A percentile compares a stretch with the other conserved stretches of the same genome.
Conservation (phyloP, 2,113 vertebrate genomes). For the Dromiciops gliroides region DNA sequence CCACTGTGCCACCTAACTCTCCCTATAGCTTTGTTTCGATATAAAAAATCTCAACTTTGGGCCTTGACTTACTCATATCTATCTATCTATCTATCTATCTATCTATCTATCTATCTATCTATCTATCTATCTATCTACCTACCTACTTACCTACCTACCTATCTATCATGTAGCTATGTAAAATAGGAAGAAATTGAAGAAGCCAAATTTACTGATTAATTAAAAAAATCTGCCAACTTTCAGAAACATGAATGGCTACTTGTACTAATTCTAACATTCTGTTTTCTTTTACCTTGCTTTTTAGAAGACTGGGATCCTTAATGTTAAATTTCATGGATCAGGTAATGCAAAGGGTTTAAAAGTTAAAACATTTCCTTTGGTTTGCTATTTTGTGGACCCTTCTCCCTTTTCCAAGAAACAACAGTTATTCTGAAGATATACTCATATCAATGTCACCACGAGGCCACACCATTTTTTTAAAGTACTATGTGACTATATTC, state of each 20-base stretch:
- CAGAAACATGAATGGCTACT: background rate
- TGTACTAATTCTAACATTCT: background rate
- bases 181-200: background rate
- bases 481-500: conserved; percentile 16
- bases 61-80: background rate
- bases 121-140: no score
- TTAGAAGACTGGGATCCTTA: background rate
- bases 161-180: no score
- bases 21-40: background rate
- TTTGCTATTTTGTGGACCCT: background rate
- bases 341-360: background rate
- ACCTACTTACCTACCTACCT: no score
- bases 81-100: no score
- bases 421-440: background rate
- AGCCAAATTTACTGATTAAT: background rate
- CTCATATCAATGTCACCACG: background rate
- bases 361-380: background rate
- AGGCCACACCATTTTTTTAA: background rate
- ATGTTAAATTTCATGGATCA: background rate
- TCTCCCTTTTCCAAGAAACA: background rate
- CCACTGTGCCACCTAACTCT: background rate
- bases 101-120: no score
- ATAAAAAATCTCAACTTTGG: background rate
- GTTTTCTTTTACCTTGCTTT: background rate
- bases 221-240: background rate